Percentiles rank a stretch among this genome's conserved stretches.
Conservation (phyloP, 2,797 vertebrate genomes). For the Cynopterus sphinx region DNA sequence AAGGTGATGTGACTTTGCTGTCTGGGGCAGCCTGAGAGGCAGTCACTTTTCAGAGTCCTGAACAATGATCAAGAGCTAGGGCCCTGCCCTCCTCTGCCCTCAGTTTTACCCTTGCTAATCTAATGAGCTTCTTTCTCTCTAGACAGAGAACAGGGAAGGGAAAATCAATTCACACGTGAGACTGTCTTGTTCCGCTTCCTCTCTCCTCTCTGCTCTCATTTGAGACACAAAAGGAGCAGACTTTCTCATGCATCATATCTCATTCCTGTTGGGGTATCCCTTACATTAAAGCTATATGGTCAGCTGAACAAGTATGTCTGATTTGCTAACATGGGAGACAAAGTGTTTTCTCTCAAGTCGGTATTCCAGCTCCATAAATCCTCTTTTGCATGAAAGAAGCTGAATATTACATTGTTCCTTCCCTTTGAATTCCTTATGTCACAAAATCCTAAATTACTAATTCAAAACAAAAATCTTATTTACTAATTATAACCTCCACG, state of each 20-base stretch:
- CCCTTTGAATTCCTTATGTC: neutral
- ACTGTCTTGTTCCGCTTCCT: neutral
- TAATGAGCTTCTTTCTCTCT: neutral
- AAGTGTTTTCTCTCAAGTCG: constrained; percentile 5
- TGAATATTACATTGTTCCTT: neutral
- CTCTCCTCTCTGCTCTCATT: neutral
- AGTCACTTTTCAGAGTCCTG: neutral
- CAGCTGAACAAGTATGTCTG: neutral
- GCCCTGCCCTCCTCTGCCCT: no score
- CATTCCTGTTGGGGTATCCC: neutral
- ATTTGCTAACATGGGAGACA: neutral
- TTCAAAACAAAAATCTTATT: neutral
- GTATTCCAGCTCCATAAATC: neutral
- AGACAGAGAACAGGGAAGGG: neutral
- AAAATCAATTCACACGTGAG: neutral
- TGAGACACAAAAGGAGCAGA: neutral
- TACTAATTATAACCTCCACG: neutral
- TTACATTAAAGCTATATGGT: neutral
- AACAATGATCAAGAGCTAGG: neutral
- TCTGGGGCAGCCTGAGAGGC: neutral
- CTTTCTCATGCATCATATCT: neutral
- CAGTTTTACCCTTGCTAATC: neutral
- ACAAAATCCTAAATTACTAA: neutral
- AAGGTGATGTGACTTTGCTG: neutral
- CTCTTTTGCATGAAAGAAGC: neutral